Conservation (phyloP, 2,113 vertebrate species). For the Sylvilagus bachmani region DNA sequence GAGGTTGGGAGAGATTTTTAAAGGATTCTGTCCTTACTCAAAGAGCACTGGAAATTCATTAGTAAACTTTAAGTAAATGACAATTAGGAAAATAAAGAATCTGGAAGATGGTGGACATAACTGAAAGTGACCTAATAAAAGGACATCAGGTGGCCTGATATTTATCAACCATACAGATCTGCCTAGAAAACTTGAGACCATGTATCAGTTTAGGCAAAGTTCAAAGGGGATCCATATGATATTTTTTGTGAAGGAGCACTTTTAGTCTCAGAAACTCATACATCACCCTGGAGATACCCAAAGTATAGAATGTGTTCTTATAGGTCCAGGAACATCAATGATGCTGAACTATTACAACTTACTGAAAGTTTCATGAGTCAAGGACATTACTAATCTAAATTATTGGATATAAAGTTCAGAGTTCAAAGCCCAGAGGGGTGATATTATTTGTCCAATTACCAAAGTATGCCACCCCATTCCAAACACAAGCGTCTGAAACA, state of each 20-base stretch:
- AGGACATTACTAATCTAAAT: background rate
- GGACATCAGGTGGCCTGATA: background rate
- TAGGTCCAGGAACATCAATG: background rate
- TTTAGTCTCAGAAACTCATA: background rate
- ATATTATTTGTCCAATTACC: background rate
- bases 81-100: background rate
- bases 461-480: background rate
- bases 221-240: background rate
- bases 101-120: background rate
- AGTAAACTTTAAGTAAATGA: conserved; percentile 33
- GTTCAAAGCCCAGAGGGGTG: background rate
- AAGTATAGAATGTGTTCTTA: background rate
- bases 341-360: background rate
- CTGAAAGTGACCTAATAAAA: background rate
- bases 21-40: background rate
- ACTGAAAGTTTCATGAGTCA: background rate
- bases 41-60: background rate
- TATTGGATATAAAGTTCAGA: background rate
- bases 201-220: background rate
- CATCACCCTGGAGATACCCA: background rate
- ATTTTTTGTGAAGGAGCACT: background rate
- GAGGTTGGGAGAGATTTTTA: background rate
- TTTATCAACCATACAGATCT: background rate
- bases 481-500: background rate
- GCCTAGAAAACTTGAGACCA: background rate